These are phyloP conservation scores for Campoletis sonorensis DNA, from an alignment of 1,140 invertebrate genomes.

Conservation along the genomic window DNA sequence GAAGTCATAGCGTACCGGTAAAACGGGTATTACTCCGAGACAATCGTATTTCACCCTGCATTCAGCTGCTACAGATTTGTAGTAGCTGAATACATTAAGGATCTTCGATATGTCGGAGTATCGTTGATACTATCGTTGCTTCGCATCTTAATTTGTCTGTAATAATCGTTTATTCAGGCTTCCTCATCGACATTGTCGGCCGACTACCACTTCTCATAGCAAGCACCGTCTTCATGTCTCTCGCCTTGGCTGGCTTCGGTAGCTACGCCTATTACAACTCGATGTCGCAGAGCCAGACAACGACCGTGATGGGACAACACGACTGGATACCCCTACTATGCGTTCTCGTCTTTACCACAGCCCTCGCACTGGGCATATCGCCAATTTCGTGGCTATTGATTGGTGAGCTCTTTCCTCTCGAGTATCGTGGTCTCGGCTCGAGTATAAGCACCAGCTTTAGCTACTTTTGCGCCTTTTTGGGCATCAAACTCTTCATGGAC, in stretches of 20 bases:
- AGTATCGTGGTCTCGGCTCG: conserved; percentile 89
- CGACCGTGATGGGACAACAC: conserved; percentile 75
- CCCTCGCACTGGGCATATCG: conserved; percentile 91
- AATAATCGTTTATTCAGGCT: conserved; percentile 68
- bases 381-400: conserved; percentile 93
- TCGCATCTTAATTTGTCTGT: conserved; percentile 36
- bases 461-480: conserved; percentile 91
- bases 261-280: conserved; percentile 85
- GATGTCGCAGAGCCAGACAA: conserved; percentile 75
- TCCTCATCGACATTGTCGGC: conserved; percentile 88
- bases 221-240: conserved; percentile 89
- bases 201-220: conserved; percentile 86
- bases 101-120: neutral
- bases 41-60: too few relatives aligned
- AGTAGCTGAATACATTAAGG: neutral
- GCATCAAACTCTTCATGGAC: conserved; percentile 92
- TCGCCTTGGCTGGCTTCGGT: conserved; percentile 87
- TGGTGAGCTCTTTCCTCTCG: conserved; percentile 91
- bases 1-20: neutral
- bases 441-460: conserved; percentile 90
- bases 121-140: neutral
- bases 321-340: conserved; percentile 91
- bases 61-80: neutral
- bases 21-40: too few relatives aligned
- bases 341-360: conserved; percentile 88